Evolutionary conservation across 2,888 invertebrate species (phyloP).

Genomic region (Embidobia sp.): DNA sequence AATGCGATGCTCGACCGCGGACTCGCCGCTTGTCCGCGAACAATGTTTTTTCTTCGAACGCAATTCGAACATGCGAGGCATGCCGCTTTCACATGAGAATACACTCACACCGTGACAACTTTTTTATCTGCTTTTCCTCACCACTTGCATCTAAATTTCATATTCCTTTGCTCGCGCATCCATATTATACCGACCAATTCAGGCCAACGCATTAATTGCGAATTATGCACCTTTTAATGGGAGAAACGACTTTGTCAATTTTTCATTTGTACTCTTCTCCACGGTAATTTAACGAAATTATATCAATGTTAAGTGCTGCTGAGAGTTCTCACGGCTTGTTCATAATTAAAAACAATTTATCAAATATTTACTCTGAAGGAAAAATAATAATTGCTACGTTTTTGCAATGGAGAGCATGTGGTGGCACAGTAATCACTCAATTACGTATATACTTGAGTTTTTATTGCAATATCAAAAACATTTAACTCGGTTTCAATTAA

Average conservation of each 20-base stretch:
- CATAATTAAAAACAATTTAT: conserved; percentile 2
- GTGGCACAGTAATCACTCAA: conserved; percentile 4
- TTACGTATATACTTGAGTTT: not conserved
- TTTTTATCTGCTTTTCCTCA: conserved; percentile 19
- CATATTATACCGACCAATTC: too few species aligned
- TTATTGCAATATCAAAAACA: too few species aligned
- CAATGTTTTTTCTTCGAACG: conserved; percentile 35
- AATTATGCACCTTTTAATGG: conserved; percentile 5
- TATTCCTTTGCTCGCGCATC: too few species aligned
- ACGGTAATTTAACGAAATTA: not conserved
- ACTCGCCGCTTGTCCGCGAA: conserved; percentile 27
- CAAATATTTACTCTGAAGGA: not conserved
- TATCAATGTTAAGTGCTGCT: not conserved
- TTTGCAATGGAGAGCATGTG: conserved; percentile 1
- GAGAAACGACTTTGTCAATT: conserved; percentile 1
- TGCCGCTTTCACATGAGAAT: conserved; percentile 48
- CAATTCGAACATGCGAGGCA: conserved; percentile 19
- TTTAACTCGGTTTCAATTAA: too few species aligned
- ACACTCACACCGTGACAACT: conserved; percentile 24
- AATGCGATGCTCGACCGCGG: conserved; percentile 45
- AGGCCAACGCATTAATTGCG: not conserved
- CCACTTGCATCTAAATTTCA: conserved; percentile 31
- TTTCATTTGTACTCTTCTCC: too few species aligned
- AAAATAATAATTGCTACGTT: conserved; percentile 1
- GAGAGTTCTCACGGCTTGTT: not conserved